Evolutionary conservation across 2,797 vertebrate species (phyloP).

Genomic region (Sphenodon punctatus): DNA sequence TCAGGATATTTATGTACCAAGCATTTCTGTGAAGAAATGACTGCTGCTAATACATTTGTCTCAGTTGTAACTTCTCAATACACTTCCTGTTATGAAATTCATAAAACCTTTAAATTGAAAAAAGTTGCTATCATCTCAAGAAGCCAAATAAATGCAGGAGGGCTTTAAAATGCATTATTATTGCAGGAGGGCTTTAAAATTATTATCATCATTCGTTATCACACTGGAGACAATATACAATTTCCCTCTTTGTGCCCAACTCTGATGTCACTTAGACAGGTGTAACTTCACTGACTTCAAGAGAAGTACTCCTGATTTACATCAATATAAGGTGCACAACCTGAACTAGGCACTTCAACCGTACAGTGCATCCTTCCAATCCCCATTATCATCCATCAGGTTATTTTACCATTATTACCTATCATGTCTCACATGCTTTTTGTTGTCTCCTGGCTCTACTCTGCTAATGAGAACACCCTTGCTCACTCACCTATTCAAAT

Average conservation of each 20-base stretch:
- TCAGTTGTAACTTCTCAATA: background rate
- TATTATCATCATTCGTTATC: too few species aligned
- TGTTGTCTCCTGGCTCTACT: too few species aligned
- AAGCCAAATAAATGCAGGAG: background rate
- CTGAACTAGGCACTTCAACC: background rate
- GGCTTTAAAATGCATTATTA: too few species aligned
- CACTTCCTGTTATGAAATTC: background rate
- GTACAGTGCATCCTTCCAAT: too few species aligned
- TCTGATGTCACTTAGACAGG: background rate
- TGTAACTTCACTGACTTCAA: background rate
- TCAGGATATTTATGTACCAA: background rate
- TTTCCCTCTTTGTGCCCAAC: background rate
- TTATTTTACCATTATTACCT: too few species aligned
- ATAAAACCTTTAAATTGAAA: background rate
- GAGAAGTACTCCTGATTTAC: background rate
- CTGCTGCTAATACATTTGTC: fast-evolving
- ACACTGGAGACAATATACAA: too few species aligned
- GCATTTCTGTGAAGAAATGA: background rate
- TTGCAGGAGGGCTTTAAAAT: too few species aligned
- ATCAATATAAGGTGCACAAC: background rate
- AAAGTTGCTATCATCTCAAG: fast-evolving
- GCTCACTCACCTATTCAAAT: too few species aligned
- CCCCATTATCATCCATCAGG: too few species aligned
- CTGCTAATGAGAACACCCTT: too few species aligned
- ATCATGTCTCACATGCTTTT: too few species aligned